Evolutionary conservation across 2,888 invertebrate genomes (phyloP), one percentile per base, ranked within the genome.

Genomic region (Stegophylla sp.): DNA sequence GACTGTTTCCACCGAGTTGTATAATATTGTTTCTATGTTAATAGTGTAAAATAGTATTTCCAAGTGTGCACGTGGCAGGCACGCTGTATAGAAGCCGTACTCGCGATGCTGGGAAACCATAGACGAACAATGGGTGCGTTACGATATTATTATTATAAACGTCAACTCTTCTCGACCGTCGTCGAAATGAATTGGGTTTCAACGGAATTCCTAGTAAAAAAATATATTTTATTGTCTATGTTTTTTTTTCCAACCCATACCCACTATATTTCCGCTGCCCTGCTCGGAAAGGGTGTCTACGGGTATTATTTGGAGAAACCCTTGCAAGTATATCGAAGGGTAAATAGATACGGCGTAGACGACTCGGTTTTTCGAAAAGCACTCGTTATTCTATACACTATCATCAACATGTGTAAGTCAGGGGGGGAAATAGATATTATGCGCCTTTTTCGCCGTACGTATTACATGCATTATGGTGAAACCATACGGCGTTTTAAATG

Each of bases 81-180:
- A 43, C 34, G 17, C 59, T 34, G 34, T 34, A 34, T 5, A 77
- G 77, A 77, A 77, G 77, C 77, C 77, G 28, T 69, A 69, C 48
- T 59, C 69, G 45, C 48, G 77, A 77, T 77, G 77, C 77, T 77
- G 77, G 69, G 77, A 77, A 77, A 77, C 77, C 77, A 77, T 77
- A 77, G 9, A n/a, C 59, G 69, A 69, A 59, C 67, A 43, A n/a
- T n/a, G 77, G 67, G 77, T 67, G 28, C 26, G 20, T 56, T 64
- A 66, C 43, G 69, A 66, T 43, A 66, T n/a, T 20, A 20, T n/a
- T 43, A 66, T n/a, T 51, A 34, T n/a, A 45, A 63, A 34, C 51
- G 34, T 34, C 74, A 75, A 63, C 63, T 0, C n/a, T 59, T 41
- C 20, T 45, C 45, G 17, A 13, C 64, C 17, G 17, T n/a, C 23